Base-by-base conservation (phyloP, 1,140 invertebrate species). In the Melitaea cinxia region DNA sequence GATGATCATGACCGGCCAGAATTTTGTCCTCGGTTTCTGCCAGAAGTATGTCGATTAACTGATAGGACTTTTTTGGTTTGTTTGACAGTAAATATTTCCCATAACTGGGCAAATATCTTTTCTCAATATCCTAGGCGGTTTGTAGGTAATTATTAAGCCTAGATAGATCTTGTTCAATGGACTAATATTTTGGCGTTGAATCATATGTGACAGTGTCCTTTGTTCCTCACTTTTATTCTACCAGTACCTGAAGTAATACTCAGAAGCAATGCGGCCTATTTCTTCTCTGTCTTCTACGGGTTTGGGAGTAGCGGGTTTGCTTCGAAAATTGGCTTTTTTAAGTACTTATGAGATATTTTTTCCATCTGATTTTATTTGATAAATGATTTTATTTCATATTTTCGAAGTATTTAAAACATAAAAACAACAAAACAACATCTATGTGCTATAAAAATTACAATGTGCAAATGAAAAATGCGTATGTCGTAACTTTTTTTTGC, bases 211-310 rank as follows among this genome's bases (percentile, higher is more conserved):
- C 62, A 74, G 65, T 66, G 55, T 15, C 26, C 33, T 52, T 54
- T 28, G 61, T 68, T 67, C 71, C 50, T 59, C 19, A 33, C 52
- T 57, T 47, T 59, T 52, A 78, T 82, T 77, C 85, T 92, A 95
- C 96, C 97, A 98, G 96, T 98, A 98, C 97, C 97, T 98, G 96
- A 97, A 97, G 96, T 97, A 98, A 98, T 98, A 98, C 97, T 98
- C 97, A 96, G 92, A 94, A 92, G 91, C 93, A 92, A 91, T 92
- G 92, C 88, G 88, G 92, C 92, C 23, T 10, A 12, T 12, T 26
- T 83, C 84, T 85, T 82, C 82, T 77, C 74, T 74, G 69, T 71
- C 72, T 80, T 77, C 79, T 80, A 82, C 70, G 68, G 53, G 33
- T 67, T 55, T 30, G 53, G 26, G 26, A 33, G 35, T 54, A 58